Evolutionary conservation across 2,797 vertebrate genomes (phyloP).

Genomic region (Squalus acanthias): DNA sequence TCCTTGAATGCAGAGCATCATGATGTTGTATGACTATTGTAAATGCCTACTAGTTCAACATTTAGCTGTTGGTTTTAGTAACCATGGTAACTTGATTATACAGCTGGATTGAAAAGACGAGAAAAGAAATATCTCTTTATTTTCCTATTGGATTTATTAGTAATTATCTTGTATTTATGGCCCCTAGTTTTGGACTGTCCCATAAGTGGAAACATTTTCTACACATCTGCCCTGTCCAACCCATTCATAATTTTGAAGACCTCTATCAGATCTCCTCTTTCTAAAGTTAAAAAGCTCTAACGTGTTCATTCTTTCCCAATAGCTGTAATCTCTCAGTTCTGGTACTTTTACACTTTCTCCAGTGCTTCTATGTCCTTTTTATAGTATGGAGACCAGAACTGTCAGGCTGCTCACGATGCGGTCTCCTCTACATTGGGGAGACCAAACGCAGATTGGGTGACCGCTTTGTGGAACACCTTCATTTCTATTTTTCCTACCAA

Average conservation of each 20-base stretch:
- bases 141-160: background rate
- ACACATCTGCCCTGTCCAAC: background rate
- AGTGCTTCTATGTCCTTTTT: background rate
- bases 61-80: background rate
- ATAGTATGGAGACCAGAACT: background rate
- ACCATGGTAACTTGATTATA: slow-evolving; percentile 22
- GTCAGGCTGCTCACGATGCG: no score
- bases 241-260: background rate
- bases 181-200: background rate
- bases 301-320: background rate
- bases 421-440: no score
- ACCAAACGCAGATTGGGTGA: no score
- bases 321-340: background rate
- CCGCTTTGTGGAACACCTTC: no score
- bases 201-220: background rate
- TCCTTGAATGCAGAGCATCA: background rate
- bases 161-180: background rate
- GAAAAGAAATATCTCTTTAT: background rate
- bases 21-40: background rate
- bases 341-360: background rate
- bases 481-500: background rate
- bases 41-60: background rate
- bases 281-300: background rate
- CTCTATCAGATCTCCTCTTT: background rate
- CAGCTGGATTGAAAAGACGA: background rate